Percentiles rank a stretch among this genome's conserved stretches.
Conservation (phyloP, 53 echinoderm and acorn worm species). For the Zoroaster sp. region DNA sequence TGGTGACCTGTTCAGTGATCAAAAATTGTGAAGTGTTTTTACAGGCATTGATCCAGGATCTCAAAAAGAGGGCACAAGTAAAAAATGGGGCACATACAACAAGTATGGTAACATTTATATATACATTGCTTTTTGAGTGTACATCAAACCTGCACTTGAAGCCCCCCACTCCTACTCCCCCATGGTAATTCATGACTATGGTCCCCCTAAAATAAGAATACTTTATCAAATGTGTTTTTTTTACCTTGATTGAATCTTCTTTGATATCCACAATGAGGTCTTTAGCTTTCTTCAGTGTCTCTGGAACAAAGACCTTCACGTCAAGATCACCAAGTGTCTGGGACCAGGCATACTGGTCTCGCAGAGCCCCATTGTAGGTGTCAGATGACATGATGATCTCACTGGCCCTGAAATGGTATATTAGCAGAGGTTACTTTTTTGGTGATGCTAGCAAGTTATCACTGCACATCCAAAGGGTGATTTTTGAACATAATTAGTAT, state of each 20-base stretch:
- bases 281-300: slow-evolving; percentile 80
- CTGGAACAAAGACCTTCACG: slow-evolving; percentile 89
- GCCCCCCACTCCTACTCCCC: too few relatives aligned
- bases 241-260: slow-evolving; percentile 80
- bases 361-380: slow-evolving; percentile 87
- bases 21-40: too few relatives aligned
- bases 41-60: too few relatives aligned
- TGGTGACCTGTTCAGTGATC: slow-evolving; percentile 16
- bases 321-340: slow-evolving; percentile 87
- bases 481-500: background rate
- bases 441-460: background rate
- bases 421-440: background rate
- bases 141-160: too few relatives aligned
- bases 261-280: slow-evolving; percentile 78
- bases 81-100: too few relatives aligned
- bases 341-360: slow-evolving; percentile 85
- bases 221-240: too few relatives aligned
- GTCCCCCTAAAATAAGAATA: too few relatives aligned
- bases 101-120: too few relatives aligned
- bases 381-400: slow-evolving; percentile 69
- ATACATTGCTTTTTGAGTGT: too few relatives aligned
- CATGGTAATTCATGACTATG: too few relatives aligned
- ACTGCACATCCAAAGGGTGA: background rate
- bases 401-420: background rate
- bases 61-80: too few relatives aligned